Evolutionary conservation across 2,797 vertebrate species (phyloP).

Genomic region (Anguilla pacifica): DNA sequence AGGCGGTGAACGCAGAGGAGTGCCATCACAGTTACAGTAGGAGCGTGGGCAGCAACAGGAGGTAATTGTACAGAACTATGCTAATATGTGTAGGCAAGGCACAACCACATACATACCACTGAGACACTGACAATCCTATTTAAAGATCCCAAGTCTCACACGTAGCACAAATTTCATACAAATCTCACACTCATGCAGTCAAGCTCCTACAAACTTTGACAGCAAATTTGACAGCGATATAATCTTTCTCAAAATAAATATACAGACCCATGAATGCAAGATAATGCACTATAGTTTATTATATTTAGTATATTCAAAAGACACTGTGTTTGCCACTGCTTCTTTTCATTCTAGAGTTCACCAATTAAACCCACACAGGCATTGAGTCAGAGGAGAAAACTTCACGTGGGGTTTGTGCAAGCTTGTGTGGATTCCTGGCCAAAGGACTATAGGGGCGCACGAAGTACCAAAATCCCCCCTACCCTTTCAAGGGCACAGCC

Average conservation of each 20-base stretch:
- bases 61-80: background rate
- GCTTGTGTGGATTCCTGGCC: background rate
- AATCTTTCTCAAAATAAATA: background rate
- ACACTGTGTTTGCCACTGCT: background rate
- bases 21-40: background rate
- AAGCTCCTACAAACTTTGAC: background rate
- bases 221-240: background rate
- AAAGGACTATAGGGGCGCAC: background rate
- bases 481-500: background rate
- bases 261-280: background rate
- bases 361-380: too few species aligned
- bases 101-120: background rate
- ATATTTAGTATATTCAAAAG: background rate
- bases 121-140: background rate
- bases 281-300: background rate
- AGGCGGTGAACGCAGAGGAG: background rate
- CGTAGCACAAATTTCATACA: background rate
- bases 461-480: background rate
- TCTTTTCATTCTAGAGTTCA: too few species aligned
- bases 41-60: slow-evolving; percentile 5
- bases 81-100: background rate
- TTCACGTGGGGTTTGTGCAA: background rate
- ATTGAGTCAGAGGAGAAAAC: background rate
- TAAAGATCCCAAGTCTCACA: background rate
- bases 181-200: background rate